These are phyloP conservation scores for Himalopsyche anomala DNA, from an alignment of 2,888 invertebrate species.

Conservation along the genomic window DNA sequence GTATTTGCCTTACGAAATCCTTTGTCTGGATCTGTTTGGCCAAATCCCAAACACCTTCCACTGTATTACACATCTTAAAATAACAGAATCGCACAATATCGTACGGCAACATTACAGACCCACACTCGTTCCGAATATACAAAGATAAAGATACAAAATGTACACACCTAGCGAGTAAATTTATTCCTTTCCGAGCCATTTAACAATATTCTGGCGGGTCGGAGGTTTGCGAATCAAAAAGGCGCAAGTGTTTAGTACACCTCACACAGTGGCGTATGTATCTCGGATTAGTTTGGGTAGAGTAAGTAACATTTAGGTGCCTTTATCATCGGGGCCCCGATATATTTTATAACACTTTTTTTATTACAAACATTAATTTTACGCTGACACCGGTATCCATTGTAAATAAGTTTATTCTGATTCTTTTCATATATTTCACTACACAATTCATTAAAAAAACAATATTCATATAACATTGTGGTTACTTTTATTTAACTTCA, in stretches of 20 bases:
- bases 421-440: too few species aligned
- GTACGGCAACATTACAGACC: slow-evolving; percentile 12
- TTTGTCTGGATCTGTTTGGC: background rate
- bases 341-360: too few species aligned
- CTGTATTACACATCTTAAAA: slow-evolving; percentile 5
- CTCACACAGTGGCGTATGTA: background rate
- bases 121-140: slow-evolving; percentile 46
- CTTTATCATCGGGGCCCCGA: too few species aligned
- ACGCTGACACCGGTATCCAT: too few species aligned
- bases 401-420: too few species aligned
- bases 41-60: background rate
- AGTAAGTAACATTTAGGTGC: too few species aligned
- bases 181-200: slow-evolving; percentile 65
- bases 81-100: slow-evolving; percentile 14
- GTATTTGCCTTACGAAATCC: too few species aligned
- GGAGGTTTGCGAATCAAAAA: background rate
- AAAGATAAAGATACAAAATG: slow-evolving; percentile 60
- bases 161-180: slow-evolving; percentile 62
- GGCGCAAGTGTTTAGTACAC: slow-evolving; percentile 32
- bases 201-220: slow-evolving; percentile 60
- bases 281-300: too few species aligned
- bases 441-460: too few species aligned
- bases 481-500: too few species aligned
- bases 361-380: too few species aligned
- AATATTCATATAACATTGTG: too few species aligned